Evolutionary conservation across 23 tunicate species (phyloP), one percentile per base, ranked within the genome.

Genomic region (Styela plicata): DNA sequence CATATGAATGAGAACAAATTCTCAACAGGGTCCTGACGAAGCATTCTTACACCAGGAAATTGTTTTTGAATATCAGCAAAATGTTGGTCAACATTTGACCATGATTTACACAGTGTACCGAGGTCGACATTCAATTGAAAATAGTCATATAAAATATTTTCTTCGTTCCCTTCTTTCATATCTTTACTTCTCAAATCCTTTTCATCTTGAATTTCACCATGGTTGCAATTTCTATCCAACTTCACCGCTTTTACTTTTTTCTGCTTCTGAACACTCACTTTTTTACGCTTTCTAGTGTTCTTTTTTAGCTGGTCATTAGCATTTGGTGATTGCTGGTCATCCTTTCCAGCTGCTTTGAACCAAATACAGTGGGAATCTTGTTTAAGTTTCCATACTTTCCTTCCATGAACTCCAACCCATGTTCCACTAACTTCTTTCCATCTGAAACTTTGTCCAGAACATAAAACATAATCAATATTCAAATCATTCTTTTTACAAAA

Each of bases 1-100:
- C 98, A 94, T 17, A 94, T 27, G 77, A 94, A 94, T 21, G 89
- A 78, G 53, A 94, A 74, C 28, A 94, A 64, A 66, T 87, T 94
- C 64, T 94, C 98, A 10, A 37, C 22, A 22, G 98, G 98, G 26
- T 94, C 82, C 64, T 88, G 98, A 0, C 79, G 82, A 30, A 91
- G 64, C 73, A 86, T 70, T 33, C 90, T 74, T 19, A 91, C 70
- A 16, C 91, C 85, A 10, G 52, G 80, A 36, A 65, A 62, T 23
- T 44, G 26, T 34, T 24, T 20, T 16, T 52, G 52, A 23, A 75
- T 37, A 21, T 64, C 36, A 18, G 36, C 69, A 81, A 90, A 85
- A 16, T 69, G 83, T 73, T 83, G 5, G 53, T 76, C 81, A 13
- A 44, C 81, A 21, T 76, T 36, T 18, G 66, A 52, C 81, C 81